Percentiles rank a stretch among this genome's conserved stretches.
Evolutionary conservation across 2,797 vertebrate genomes (phyloP).

Genomic region (Cryptoblepharus egeriae): DNA sequence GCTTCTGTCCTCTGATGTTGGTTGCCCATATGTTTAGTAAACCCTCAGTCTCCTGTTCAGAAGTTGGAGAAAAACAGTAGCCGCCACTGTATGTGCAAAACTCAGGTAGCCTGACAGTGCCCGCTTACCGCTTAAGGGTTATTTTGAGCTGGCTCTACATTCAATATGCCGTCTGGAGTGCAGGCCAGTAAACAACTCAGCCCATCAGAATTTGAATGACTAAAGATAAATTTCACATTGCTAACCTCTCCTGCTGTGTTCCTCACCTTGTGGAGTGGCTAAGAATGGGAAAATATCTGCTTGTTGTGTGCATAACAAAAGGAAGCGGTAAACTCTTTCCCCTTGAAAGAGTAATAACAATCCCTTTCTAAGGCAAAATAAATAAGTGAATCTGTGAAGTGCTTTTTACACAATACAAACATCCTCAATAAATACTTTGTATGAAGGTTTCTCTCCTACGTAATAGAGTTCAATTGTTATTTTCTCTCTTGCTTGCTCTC

Average conservation of each 20-base stretch:
- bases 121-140: slow-evolving; percentile 52
- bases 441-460: background rate
- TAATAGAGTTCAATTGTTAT: slow-evolving; percentile 11
- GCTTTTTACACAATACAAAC: background rate
- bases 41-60: background rate
- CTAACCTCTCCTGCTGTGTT: slow-evolving; percentile 47
- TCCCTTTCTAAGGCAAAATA: background rate
- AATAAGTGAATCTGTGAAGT: slow-evolving; percentile 19
- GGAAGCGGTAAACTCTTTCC: slow-evolving; percentile 7
- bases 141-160: slow-evolving; percentile 53
- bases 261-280: slow-evolving; percentile 24
- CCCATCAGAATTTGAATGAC: slow-evolving; percentile 46
- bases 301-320: slow-evolving; percentile 45
- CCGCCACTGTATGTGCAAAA: slow-evolving; percentile 27
- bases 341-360: slow-evolving; percentile 9
- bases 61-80: slow-evolving; percentile 45
- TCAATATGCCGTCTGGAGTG: slow-evolving; percentile 43
- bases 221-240: slow-evolving; percentile 41
- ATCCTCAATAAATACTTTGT: background rate
- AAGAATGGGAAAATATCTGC: slow-evolving; percentile 37
- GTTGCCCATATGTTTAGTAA: background rate
- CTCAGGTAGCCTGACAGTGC: slow-evolving; percentile 42
- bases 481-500: slow-evolving; percentile 1
- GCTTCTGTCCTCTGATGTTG: background rate
- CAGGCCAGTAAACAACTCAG: slow-evolving; percentile 54